A percentile compares a stretch with the other conserved stretches of the same genome.
Evolutionary conservation across 2,113 vertebrate species (phyloP).

Genomic region (Laticauda laticaudata): DNA sequence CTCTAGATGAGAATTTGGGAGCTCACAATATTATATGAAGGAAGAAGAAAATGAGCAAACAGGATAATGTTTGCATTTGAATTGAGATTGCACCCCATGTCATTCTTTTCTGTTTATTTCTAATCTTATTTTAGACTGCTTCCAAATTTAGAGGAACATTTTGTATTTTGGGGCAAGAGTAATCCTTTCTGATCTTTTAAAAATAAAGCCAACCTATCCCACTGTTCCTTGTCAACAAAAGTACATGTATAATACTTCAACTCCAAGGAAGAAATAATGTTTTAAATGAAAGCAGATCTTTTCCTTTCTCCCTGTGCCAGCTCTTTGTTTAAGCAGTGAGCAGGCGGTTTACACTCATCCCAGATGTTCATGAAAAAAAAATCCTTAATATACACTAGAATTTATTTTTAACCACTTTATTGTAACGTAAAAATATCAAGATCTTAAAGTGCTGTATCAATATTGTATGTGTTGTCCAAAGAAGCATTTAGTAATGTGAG

Average conservation of each 20-base stretch:
- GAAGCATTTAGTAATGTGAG: not conserved
- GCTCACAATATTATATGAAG: not conserved
- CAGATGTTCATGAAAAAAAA: slow-evolving; percentile 55
- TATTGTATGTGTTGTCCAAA: slow-evolving; percentile 10
- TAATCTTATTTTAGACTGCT: not conserved
- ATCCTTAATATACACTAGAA: slow-evolving; percentile 58
- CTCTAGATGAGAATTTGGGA: not conserved
- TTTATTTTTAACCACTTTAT: slow-evolving; percentile 47
- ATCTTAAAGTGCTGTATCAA: not conserved
- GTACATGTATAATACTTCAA: slow-evolving; percentile 44
- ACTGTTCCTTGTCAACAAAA: slow-evolving; percentile 19
- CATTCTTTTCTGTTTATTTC: not conserved
- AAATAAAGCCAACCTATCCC: slow-evolving; percentile 5
- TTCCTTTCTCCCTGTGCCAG: slow-evolving; percentile 53
- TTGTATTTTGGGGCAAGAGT: not conserved
- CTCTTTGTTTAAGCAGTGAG: slow-evolving; percentile 53
- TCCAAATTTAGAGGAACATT: not conserved
- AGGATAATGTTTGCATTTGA: not conserved
- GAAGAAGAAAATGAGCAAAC: not conserved
- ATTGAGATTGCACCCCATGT: not conserved
- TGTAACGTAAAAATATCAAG: slow-evolving; percentile 28
- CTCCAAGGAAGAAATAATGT: slow-evolving; percentile 51
- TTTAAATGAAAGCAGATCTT: slow-evolving; percentile 65
- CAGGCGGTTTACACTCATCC: slow-evolving; percentile 35
- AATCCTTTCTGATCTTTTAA: not conserved